These are phyloP conservation scores for Brachypterus glaber DNA, from an alignment of 2,888 invertebrate species.

Conservation along the genomic window DNA sequence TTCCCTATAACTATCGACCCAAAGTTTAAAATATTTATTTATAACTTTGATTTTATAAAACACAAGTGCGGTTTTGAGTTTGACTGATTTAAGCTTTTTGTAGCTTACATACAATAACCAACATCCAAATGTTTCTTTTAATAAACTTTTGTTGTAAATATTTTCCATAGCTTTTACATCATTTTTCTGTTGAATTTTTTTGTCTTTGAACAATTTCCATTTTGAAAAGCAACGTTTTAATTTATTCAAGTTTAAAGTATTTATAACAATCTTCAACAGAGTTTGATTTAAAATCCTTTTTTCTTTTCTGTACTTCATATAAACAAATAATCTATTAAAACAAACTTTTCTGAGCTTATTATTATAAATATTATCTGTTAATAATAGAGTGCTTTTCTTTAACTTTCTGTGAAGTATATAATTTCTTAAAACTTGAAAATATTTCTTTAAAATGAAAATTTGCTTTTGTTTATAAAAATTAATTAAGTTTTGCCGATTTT, in stretches of 20 bases:
- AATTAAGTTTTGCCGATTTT: no score
- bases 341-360: constrained; percentile 13
- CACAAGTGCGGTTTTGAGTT: constrained; percentile 1
- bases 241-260: constrained; percentile 7
- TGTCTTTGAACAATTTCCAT: constrained; percentile 8
- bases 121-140: no score
- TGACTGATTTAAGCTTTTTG: constrained; percentile 1
- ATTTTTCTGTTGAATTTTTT: constrained; percentile 9
- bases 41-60: constrained; percentile 5
- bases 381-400: no score
- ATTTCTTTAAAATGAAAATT: no score
- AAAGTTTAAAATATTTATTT: constrained; percentile 10
- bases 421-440: constrained; percentile 11
- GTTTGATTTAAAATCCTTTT: constrained; percentile 10
- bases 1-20: constrained; percentile 16
- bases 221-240: constrained; percentile 12
- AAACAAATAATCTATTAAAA: constrained; percentile 11
- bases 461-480: no score
- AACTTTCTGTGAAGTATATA: constrained; percentile 9
- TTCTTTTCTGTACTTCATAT: constrained; percentile 10
- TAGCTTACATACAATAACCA: constrained; percentile 6
- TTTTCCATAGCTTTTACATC: constrained; percentile 8
- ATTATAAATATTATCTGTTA: constrained; percentile 12
- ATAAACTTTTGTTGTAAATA: constrained; percentile 6
- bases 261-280: constrained; percentile 6